Percentiles rank a stretch among this genome's conserved stretches.
Evolutionary conservation across 2,113 vertebrate genomes (phyloP).

Genomic region (Strigops habroptila): DNA sequence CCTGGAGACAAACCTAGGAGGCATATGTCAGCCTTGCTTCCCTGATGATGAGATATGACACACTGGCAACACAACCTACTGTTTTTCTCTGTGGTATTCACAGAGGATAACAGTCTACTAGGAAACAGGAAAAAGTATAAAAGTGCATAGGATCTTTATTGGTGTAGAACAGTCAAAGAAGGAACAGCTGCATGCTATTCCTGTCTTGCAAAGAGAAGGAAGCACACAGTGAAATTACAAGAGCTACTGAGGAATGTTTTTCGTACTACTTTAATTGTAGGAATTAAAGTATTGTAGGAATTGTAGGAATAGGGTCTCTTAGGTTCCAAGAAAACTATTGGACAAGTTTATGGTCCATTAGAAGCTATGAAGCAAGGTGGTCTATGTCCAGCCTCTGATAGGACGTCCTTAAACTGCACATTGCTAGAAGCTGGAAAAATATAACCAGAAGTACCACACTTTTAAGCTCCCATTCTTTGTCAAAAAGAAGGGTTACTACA

Average conservation of each 20-base stretch:
- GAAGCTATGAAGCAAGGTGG: neutral
- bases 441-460: neutral
- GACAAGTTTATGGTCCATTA: neutral
- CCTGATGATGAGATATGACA: neutral
- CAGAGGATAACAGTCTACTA: neutral
- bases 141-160: neutral
- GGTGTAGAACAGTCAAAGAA: neutral
- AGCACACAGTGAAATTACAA: neutral
- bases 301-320: neutral
- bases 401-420: rapidly evolving
- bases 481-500: neutral
- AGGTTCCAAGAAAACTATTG: neutral
- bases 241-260: neutral
- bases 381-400: neutral
- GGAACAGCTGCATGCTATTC: neutral
- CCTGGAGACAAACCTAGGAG: neutral
- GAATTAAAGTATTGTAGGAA: too few species aligned
- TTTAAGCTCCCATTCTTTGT: neutral
- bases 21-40: neutral
- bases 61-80: neutral
- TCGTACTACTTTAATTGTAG: neutral
- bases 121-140: neutral
- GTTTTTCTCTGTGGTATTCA: neutral
- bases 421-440: neutral
- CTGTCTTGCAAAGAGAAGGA: neutral